Evolutionary conservation across 1,140 invertebrate species (phyloP).

Genomic region (Sesamia nonagrioides): DNA sequence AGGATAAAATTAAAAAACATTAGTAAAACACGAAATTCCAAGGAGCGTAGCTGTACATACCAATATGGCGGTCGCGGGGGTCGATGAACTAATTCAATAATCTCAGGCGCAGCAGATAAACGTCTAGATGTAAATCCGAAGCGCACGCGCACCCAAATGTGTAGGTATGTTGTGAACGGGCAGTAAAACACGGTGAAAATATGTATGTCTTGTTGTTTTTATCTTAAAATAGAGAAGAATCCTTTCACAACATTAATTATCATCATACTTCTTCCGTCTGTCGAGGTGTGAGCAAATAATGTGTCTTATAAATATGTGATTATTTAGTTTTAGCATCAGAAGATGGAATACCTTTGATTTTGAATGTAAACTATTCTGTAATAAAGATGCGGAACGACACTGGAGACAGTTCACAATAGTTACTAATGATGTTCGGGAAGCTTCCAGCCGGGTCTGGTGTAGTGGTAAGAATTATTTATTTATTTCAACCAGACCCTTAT

Average conservation of each 20-base stretch:
- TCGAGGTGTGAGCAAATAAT: background rate
- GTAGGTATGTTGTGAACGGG: background rate
- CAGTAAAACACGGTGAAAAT: background rate
- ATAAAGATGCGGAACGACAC: too few relatives aligned
- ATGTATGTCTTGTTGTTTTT: too few relatives aligned
- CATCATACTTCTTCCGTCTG: background rate
- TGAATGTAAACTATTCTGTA: background rate
- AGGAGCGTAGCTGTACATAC: background rate
- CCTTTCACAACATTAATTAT: too few relatives aligned
- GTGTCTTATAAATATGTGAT: slow-evolving; percentile 12
- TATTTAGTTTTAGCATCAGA: background rate
- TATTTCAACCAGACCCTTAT: too few relatives aligned
- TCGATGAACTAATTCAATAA: slow-evolving; percentile 43
- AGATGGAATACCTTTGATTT: background rate
- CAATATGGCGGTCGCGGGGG: background rate
- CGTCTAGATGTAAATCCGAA: slow-evolving; percentile 33
- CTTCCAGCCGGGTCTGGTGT: background rate
- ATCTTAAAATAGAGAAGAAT: too few relatives aligned
- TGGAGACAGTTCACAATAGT: too few relatives aligned
- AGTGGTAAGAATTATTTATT: background rate
- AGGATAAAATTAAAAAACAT: slow-evolving; percentile 10
- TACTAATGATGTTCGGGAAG: too few relatives aligned
- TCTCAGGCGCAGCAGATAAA: slow-evolving; percentile 22
- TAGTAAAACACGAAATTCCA: background rate
- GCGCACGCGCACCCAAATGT: slow-evolving; percentile 15